Base-by-base conservation (phyloP, 2,113 vertebrate genomes). In the Etia nguti region DNA sequence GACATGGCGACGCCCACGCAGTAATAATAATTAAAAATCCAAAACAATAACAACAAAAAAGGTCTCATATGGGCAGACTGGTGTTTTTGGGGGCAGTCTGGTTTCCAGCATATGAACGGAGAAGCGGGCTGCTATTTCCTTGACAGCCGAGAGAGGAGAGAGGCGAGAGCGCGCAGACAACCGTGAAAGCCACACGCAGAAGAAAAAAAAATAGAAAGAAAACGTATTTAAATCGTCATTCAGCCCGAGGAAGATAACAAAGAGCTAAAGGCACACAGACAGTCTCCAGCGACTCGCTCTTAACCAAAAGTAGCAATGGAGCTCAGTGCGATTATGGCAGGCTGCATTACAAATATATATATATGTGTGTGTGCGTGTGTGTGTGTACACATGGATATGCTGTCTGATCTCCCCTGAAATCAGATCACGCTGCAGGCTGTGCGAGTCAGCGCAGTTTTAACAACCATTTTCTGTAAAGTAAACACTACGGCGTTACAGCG, bases 121-220 rank as follows among this genome's bases (percentile, higher is more conserved):
- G 91, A 70, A 82, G 87, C 85, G 89, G 87, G 85, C 88, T 92
- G 93, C 86, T 88, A 91, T 93, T 94, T 93, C 92, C 88, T 90
- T 94, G 93, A 95, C 93, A 94, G 94, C 89, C 82, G 68, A 54
- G 86, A 85, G 83, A 57, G 59, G 65, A 84, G 85, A 88, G 82
- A 70, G 46, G 62, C 86, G 84, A 87, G 87, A 86, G 89, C 85
- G 86, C 92, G 88, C 90, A 92, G 87, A 85, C 88, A 60, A 54
- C 84, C 87, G 43, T 85, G 86, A 88, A 48, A 91, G 50, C 54
- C 84, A 50, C 80, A 82, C 26, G 29, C 50, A 73, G 24, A 20
- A 73, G 24, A 20, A 6, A 1, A 34, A 29, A 26, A 34, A 24
- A 10, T 50, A 15, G 41, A 26, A 77, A 31, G 38, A 73, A 73